Percentiles rank a stretch among this genome's conserved stretches.
These are phyloP conservation scores for Drosophila antonietae DNA, from an alignment of 2,888 invertebrate genomes.

Conservation along the genomic window DNA sequence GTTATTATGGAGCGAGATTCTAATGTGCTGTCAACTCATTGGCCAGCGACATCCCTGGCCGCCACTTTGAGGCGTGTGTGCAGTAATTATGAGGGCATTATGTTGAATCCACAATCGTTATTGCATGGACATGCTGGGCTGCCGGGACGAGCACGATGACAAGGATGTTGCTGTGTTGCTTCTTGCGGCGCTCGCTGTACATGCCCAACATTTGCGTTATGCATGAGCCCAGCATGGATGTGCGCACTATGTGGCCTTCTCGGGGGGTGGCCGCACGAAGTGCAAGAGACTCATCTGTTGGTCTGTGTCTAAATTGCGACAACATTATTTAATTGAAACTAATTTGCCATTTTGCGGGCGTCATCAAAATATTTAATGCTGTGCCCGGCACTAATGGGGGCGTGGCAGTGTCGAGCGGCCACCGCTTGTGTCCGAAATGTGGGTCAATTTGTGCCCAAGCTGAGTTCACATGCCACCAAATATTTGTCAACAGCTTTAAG, in stretches of 20 bases:
- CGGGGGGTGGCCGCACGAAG: background rate
- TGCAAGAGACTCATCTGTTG: constrained; percentile 10
- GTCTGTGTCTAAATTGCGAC: constrained; percentile 67
- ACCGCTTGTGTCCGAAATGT: constrained; percentile 24
- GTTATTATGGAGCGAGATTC: constrained; percentile 8
- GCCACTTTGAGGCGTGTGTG: constrained; percentile 60
- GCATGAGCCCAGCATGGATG: constrained; percentile 61
- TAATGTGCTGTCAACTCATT: constrained; percentile 70
- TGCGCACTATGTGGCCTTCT: background rate
- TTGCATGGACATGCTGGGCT: constrained; percentile 80
- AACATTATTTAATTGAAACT: constrained; percentile 83
- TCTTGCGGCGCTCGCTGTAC: constrained; percentile 60
- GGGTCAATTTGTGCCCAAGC: constrained; percentile 38
- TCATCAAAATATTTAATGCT: constrained; percentile 69
- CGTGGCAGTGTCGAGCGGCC: constrained; percentile 19
- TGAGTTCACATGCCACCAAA: constrained; percentile 17
- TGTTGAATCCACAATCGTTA: constrained; percentile 81
- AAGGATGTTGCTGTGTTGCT: constrained; percentile 36
- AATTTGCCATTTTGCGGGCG: constrained; percentile 78
- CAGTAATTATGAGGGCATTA: constrained; percentile 83
- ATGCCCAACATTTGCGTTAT: constrained; percentile 70
- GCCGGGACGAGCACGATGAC: constrained; percentile 36
- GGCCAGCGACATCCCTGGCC: constrained; percentile 24
- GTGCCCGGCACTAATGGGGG: constrained; percentile 14
- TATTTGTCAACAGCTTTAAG: constrained; percentile 30